Evolutionary conservation across 2,888 invertebrate genomes (phyloP).

Genomic region (Amitus sp.): DNA sequence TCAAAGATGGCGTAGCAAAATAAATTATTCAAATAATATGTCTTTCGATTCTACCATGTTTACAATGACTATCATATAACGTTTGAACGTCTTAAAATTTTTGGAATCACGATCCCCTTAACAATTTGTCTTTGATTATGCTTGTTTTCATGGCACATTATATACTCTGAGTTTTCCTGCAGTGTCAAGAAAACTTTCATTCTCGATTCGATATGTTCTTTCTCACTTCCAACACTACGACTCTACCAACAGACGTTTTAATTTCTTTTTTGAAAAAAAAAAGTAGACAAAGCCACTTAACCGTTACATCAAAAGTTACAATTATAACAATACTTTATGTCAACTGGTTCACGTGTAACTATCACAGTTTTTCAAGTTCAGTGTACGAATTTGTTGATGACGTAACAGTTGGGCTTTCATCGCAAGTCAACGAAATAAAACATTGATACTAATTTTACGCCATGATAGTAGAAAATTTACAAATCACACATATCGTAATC

Average conservation of each 20-base stretch:
- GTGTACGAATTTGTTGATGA: slow-evolving; percentile 11
- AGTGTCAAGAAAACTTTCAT: background rate
- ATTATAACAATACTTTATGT: slow-evolving; percentile 13
- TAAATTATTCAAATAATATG: background rate
- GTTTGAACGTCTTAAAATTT: background rate
- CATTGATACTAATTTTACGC: background rate
- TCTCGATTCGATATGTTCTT: slow-evolving; percentile 32
- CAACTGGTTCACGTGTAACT: slow-evolving; percentile 26
- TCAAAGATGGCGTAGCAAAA: background rate
- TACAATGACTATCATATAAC: background rate
- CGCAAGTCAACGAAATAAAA: too few relatives aligned
- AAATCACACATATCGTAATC: too few relatives aligned
- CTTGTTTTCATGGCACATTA: slow-evolving; percentile 5
- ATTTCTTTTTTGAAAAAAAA: slow-evolving; percentile 1
- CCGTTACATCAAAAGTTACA: slow-evolving; percentile 27
- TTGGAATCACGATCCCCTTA: background rate
- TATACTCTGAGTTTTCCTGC: background rate
- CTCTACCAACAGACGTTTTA: background rate
- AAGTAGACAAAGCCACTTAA: slow-evolving; percentile 3
- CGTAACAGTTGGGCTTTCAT: slow-evolving; percentile 10
- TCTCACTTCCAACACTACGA: slow-evolving; percentile 5
- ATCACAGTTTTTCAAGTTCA: slow-evolving; percentile 29
- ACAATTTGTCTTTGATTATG: slow-evolving; percentile 8
- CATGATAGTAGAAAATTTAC: too few relatives aligned
- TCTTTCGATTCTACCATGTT: background rate